Conservation (phyloP, 2,113 vertebrate species). For the Eulacestoma nigropectus region DNA sequence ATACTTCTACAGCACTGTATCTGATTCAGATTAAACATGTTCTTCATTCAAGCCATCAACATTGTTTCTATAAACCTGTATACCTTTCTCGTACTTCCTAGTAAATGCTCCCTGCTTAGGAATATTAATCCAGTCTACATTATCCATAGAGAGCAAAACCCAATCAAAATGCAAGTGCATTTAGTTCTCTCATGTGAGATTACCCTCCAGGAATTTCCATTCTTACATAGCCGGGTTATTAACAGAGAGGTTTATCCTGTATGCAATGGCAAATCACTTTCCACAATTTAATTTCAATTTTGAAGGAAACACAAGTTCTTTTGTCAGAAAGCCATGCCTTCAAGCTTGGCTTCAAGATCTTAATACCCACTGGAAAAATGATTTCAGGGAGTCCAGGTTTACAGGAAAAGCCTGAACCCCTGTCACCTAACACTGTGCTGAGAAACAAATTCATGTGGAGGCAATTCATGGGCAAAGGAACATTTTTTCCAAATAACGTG, state of each 20-base stretch:
- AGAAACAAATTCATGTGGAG: neutral
- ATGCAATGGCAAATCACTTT: neutral
- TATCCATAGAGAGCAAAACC: neutral
- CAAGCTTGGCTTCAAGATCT: neutral
- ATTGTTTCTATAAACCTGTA: neutral
- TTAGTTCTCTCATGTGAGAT: neutral
- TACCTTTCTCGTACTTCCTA: neutral
- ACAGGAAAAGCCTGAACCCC: neutral
- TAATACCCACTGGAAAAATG: neutral
- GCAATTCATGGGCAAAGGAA: neutral
- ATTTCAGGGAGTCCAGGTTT: neutral
- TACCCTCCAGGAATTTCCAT: slow-evolving; percentile 6
- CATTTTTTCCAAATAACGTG: neutral
- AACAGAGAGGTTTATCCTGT: neutral
- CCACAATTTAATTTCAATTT: neutral
- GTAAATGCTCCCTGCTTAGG: neutral
- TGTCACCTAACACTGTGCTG: neutral
- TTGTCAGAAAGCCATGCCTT: neutral
- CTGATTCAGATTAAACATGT: neutral
- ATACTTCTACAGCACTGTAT: neutral
- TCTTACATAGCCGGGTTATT: neutral
- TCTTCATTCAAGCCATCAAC: neutral
- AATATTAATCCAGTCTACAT: neutral
- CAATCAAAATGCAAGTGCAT: neutral
- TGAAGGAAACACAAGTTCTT: slow-evolving; percentile 2